These are phyloP conservation scores for Drosophila mimica DNA, from an alignment of 2,888 invertebrate genomes.

Conservation along the genomic window DNA sequence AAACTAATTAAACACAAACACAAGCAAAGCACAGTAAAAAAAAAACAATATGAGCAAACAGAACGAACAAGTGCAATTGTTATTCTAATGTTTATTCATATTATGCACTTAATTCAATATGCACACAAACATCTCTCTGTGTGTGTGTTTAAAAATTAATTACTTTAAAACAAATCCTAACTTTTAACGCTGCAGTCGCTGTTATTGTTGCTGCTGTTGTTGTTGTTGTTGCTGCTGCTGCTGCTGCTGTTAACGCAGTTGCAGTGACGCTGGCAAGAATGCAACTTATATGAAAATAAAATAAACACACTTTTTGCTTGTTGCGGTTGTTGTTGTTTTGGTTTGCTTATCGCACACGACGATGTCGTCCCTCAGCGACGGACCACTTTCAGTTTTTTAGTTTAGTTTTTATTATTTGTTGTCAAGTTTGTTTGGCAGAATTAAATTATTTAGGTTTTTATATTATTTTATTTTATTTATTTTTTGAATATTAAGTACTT, in stretches of 20 bases:
- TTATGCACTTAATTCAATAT: constrained; percentile 30
- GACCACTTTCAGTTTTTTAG: constrained; percentile 53
- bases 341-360: constrained; percentile 62
- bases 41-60: constrained; percentile 39
- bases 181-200: constrained; percentile 6
- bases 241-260: constrained; percentile 20
- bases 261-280: constrained; percentile 52
- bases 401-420: constrained; percentile 18
- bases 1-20: constrained; percentile 70
- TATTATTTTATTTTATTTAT: neutral
- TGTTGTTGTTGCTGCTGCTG: neutral
- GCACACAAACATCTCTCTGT: neutral
- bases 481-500: constrained; percentile 14
- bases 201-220: constrained; percentile 1
- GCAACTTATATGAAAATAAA: constrained; percentile 45
- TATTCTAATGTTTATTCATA: constrained; percentile 31
- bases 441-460: constrained; percentile 24
- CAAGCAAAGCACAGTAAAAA: constrained; percentile 40
- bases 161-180: constrained; percentile 44
- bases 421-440: constrained; percentile 30
- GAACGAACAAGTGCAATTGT: constrained; percentile 48
- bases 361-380: constrained; percentile 46
- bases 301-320: constrained; percentile 39
- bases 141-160: constrained; percentile 29
- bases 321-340: constrained; percentile 36